A percentile compares a stretch with the other conserved stretches of the same genome.
Evolutionary conservation across 2,797 vertebrate species (phyloP).

Genomic region (Steatocranus sp.): DNA sequence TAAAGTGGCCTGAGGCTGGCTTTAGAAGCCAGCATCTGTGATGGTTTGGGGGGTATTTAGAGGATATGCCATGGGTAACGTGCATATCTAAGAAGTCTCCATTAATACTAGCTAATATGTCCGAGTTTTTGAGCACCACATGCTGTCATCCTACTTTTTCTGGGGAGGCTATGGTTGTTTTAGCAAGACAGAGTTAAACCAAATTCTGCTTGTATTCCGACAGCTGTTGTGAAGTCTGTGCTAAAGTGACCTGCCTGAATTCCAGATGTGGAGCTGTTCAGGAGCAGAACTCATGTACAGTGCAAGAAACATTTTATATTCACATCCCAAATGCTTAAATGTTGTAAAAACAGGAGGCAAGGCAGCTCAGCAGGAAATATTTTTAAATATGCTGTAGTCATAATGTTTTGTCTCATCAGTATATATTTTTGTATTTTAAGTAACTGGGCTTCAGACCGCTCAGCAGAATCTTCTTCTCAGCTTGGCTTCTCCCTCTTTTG

Average conservation of each 20-base stretch:
- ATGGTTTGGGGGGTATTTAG: neutral
- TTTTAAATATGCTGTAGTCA: neutral
- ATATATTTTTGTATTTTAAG: neutral
- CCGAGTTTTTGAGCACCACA: neutral
- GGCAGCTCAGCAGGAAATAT: neutral
- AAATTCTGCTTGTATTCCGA: neutral
- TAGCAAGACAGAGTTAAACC: neutral
- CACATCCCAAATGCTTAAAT: neutral
- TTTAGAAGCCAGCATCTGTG: neutral
- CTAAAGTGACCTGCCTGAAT: neutral
- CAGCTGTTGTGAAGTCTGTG: neutral
- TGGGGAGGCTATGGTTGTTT: neutral
- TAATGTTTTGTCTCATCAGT: neutral
- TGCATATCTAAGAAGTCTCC: neutral
- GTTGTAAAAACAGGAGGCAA: neutral
- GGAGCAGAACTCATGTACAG: neutral
- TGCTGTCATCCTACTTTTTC: neutral
- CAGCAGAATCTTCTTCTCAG: neutral
- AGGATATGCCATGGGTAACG: neutral
- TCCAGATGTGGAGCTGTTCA: neutral
- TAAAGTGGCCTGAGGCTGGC: neutral
- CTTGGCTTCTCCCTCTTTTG: neutral
- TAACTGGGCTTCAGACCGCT: neutral
- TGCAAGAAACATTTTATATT: neutral
- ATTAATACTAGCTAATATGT: neutral